A percentile compares a stretch with the other conserved stretches of the same genome.
These are phyloP conservation scores for Hippocampus kuda DNA, from an alignment of 2,797 vertebrate genomes.

Conservation along the genomic window DNA sequence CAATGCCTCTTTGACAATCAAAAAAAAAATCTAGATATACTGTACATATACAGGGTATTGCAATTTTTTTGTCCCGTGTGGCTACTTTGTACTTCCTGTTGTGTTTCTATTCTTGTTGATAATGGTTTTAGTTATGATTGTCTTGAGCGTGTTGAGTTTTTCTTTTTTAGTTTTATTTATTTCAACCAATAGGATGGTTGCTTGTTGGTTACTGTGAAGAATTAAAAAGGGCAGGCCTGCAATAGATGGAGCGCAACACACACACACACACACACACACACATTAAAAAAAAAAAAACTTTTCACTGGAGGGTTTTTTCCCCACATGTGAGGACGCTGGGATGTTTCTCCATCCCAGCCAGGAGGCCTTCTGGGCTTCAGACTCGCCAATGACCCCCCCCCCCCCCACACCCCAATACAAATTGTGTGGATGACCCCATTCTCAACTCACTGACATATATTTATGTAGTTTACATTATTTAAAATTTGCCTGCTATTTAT, in stretches of 20 bases:
- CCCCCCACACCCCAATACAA: background rate
- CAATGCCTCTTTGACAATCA: slow-evolving; percentile 72
- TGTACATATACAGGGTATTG: slow-evolving; percentile 36
- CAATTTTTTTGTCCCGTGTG: slow-evolving; percentile 50
- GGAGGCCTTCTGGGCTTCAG: background rate
- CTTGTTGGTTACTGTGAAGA: slow-evolving; percentile 59
- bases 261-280: background rate
- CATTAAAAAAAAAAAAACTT: background rate
- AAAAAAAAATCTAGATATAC: slow-evolving; percentile 16
- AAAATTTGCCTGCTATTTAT: background rate
- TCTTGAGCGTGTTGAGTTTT: background rate
- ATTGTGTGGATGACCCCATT: background rate
- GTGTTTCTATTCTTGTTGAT: slow-evolving; percentile 55
- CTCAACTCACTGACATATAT: background rate
- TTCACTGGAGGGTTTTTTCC: background rate
- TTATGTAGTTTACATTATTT: background rate
- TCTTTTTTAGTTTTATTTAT: slow-evolving; percentile 33
- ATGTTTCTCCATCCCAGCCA: background rate
- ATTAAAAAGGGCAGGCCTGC: slow-evolving; percentile 12
- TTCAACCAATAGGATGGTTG: slow-evolving; percentile 49
- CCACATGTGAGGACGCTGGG: background rate
- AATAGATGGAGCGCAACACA: background rate
- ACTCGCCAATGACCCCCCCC: background rate
- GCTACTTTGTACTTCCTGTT: slow-evolving; percentile 47
- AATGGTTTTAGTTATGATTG: slow-evolving; percentile 29